These are phyloP conservation scores for Brachyalestes nurse DNA, from an alignment of 2,797 vertebrate genomes.

Conservation along the genomic window DNA sequence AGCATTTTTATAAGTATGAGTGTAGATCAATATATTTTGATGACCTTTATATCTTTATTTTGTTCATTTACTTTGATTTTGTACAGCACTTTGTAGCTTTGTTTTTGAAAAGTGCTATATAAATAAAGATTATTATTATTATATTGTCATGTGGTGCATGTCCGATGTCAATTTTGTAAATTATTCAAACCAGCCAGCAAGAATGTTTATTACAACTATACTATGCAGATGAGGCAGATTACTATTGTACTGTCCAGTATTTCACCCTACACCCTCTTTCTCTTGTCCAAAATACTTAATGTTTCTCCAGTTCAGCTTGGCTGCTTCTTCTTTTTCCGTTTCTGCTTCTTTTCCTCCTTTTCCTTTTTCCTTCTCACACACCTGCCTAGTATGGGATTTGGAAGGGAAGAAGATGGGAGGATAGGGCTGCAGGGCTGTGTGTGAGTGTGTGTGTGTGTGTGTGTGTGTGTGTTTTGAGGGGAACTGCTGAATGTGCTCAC, in stretches of 20 bases:
- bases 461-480: conserved; percentile 34
- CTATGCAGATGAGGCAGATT: neutral
- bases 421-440: neutral
- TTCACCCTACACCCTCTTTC: neutral
- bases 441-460: neutral
- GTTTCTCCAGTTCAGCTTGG: neutral
- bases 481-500: conserved; percentile 76
- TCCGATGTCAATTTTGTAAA: too few species aligned
- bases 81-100: too few species aligned
- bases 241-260: neutral
- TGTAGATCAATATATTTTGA: too few species aligned
- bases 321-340: neutral
- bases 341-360: neutral
- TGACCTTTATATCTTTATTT: too few species aligned
- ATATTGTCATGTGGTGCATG: too few species aligned
- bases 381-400: conserved; percentile 21
- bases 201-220: neutral
- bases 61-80: too few species aligned
- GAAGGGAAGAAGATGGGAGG: conserved; percentile 30
- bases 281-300: neutral
- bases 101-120: too few species aligned
- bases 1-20: too few species aligned
- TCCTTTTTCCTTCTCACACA: neutral
- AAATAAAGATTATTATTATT: too few species aligned
- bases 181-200: too few species aligned